Base-by-base conservation (phyloP, 2,113 vertebrate genomes). In the Oceanodroma tethys region DNA sequence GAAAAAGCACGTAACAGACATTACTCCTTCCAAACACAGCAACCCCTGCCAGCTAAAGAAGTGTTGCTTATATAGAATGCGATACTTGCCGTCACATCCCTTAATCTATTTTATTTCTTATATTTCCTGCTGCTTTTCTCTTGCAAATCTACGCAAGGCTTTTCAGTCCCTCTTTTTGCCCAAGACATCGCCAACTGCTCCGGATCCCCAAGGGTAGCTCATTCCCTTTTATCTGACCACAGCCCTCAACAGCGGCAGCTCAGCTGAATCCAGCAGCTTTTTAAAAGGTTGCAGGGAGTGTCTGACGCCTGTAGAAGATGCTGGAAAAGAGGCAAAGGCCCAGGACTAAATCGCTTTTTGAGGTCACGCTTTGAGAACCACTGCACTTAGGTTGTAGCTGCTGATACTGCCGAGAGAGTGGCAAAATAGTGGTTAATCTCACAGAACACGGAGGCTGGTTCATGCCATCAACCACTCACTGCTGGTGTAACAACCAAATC, bases 401-500 rank as follows among this genome's bases (percentile, higher is more conserved):
- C 95, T 66, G 93, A 72, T 8, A 85, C 81, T 58, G 96, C 93
- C 86, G 76, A 95, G 95, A 90, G 93, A 97, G 96, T 95, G 96
- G 97, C 94, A 97, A 96, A 97, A 95, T 17, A 3, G 94, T 89
- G 95, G 93, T 97, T 97, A 96, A 97, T 90, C 42, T 63, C 95
- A 70, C 76, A 79, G 93, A 89, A 84, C 59, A 43, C 34, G 5
- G 88, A 47, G 52, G 84, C 92, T 66, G 96, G 88, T 93, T 95
- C 96, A 95, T 95, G 97, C 97, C 95, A 96, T 95, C 93, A 91
- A 94, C 97, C 96, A 67, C 86, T 65, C 18, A 4, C 32, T 48
- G 92, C 88, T 78, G 85, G 88, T 68, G 89, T 42, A 43, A 86
- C 82, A 72, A 90, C 83, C 81, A 6, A 38, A 20, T 20, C 94